A percentile compares a stretch with the other conserved stretches of the same genome.
Evolutionary conservation across 2,113 vertebrate genomes (phyloP).

Genomic region (Toxotes jaculatrix): DNA sequence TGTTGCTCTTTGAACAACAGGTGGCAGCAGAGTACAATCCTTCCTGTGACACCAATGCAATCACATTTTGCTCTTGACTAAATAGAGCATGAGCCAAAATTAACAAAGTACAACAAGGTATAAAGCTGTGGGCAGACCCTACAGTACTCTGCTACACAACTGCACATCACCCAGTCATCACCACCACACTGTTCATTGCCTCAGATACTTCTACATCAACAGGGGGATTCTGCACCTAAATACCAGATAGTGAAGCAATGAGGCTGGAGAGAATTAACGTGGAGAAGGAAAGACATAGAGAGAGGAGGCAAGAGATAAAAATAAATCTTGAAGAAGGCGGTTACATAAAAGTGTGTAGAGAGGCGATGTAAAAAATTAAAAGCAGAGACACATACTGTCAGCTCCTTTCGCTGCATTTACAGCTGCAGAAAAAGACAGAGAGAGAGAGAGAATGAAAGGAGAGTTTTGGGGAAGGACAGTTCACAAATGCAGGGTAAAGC

Average conservation of each 20-base stretch:
- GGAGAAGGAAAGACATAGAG: slow-evolving; percentile 10
- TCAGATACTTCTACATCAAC: background rate
- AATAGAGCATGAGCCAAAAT: slow-evolving; percentile 5
- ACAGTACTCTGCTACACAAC: background rate
- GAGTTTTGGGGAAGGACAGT: background rate
- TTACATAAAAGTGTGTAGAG: slow-evolving; percentile 79
- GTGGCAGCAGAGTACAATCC: slow-evolving; percentile 64
- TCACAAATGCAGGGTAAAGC: background rate
- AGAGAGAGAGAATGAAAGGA: slow-evolving; percentile 6
- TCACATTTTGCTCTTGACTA: background rate
- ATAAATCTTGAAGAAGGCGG: slow-evolving; percentile 74
- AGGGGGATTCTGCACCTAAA: background rate
- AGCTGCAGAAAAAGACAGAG: slow-evolving; percentile 26
- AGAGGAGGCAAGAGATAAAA: slow-evolving; percentile 72
- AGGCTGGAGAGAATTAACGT: slow-evolving; percentile 21
- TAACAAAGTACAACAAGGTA: background rate
- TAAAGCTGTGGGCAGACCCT: background rate
- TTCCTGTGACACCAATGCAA: background rate
- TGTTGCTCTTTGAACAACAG: slow-evolving; percentile 52
- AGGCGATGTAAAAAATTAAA: slow-evolving; percentile 84
- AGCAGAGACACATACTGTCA: slow-evolving; percentile 71
- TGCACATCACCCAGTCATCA: background rate
- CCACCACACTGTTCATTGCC: background rate
- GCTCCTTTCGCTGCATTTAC: slow-evolving; percentile 57
- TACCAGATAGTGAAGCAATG: slow-evolving; percentile 12